Evolutionary conservation across 2,797 vertebrate genomes (phyloP), one percentile per base, ranked within the genome.

Genomic region (Pteronotus mesoamericanus): DNA sequence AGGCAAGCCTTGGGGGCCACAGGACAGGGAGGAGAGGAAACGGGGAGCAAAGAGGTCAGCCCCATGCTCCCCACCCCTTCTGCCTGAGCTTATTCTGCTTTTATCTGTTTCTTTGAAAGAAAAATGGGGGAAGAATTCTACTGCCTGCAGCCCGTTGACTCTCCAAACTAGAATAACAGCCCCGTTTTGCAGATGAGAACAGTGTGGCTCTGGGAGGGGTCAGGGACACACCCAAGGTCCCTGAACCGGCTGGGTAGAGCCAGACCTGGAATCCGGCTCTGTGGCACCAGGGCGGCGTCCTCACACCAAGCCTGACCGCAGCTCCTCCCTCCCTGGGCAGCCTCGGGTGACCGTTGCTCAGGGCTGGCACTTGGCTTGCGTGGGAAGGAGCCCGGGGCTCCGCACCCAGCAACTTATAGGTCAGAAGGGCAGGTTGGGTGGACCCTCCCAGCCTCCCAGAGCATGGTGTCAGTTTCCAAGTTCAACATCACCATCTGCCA

Each of bases 31-130:
- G 24, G n/a, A 29, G 9, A 22, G 29, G 44, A 22, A 19, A 7
- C 0, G 3, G 29, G 64, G 5, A 22, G 5, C 5, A 9, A 3
- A 16, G 34, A 6, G 9, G 5, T 34, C 39, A 0, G 12, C 15
- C 18, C 22, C 9, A 0, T 3, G 1, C 9, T 2, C 3, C 21
- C 75, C 5, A 6, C 39, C 22, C 8, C 34, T 11, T 3, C 11
- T 2, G n/a, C 66, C 74, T 48, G 44, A 24, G 53, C 57, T 4
- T 5, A 0, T 4, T 42, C 34, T 19, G 42, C 11, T n/a, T 22
- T 44, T 37, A 8, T 34, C 0, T 53, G 3, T n/a, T 79, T 51
- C 53, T 68, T 34, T 74, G 66, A 42, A 75, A 42, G 24, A 48
- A 5, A 12, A 6, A 9, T 15, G 9, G 8, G 5, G 5, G 6